These are phyloP conservation scores for Semicossyphus pulcher DNA, from an alignment of 2,113 vertebrate genomes.

Conservation along the genomic window DNA sequence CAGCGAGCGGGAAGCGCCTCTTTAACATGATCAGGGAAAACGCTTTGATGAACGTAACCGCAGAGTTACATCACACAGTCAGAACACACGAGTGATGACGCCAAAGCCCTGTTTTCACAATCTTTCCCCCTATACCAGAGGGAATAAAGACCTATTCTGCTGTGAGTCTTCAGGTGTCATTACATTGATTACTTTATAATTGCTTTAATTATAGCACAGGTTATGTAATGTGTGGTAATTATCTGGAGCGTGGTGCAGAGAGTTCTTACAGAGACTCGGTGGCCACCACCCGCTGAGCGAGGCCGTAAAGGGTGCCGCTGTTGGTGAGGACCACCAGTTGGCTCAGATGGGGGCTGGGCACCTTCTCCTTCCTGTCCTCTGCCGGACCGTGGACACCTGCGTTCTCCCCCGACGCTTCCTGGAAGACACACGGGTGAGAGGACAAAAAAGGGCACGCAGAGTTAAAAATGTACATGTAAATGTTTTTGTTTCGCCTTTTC, in stretches of 20 bases:
- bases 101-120: neutral
- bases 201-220: neutral
- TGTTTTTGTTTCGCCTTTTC: too few species aligned
- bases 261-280: constrained; percentile 96
- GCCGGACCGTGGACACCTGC: constrained; percentile 83
- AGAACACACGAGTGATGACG: neutral
- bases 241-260: neutral
- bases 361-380: constrained; percentile 97
- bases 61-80: constrained; percentile 2
- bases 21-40: constrained; percentile 45
- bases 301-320: constrained; percentile 89
- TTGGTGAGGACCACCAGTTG: constrained; percentile 92
- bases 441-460: neutral
- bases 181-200: neutral
- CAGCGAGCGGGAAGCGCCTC: constrained; percentile 6
- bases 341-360: constrained; percentile 96
- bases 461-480: neutral
- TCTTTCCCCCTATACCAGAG: neutral
- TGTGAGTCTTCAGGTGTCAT: neutral
- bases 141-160: neutral
- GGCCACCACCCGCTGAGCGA: constrained; percentile 96
- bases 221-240: neutral
- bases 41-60: constrained; percentile 28
- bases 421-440: constrained; percentile 61
- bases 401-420: constrained; percentile 89